Conservation (phyloP, 2,888 invertebrate species). For the Oligia strigilis region DNA sequence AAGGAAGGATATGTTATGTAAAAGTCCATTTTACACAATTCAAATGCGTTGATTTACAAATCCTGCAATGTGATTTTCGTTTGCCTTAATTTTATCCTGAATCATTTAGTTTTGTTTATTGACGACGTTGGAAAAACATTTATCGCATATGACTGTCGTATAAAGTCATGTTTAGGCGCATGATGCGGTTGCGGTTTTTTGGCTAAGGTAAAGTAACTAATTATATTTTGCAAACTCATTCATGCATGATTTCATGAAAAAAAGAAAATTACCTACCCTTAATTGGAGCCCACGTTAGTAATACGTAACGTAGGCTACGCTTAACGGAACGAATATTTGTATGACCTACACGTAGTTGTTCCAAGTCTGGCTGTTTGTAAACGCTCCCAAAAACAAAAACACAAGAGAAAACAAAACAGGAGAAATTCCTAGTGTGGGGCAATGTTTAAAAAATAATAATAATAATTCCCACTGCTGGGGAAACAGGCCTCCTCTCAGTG, state of each 20-base stretch:
- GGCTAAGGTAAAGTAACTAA: neutral
- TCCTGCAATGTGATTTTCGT: slow-evolving; percentile 7
- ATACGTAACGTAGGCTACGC: neutral
- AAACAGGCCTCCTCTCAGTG: too few relatives aligned
- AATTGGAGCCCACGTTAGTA: neutral
- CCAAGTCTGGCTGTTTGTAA: too few relatives aligned
- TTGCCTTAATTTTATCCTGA: slow-evolving; percentile 27
- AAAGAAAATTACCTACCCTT: neutral
- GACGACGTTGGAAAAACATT: slow-evolving; percentile 48
- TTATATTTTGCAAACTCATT: slow-evolving; percentile 7
- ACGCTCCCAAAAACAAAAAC: too few relatives aligned
- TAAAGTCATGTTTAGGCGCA: neutral
- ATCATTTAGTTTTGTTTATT: slow-evolving; percentile 16
- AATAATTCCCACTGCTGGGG: too few relatives aligned
- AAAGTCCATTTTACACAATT: slow-evolving; percentile 7
- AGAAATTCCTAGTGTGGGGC: too few relatives aligned
- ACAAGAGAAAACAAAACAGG: too few relatives aligned
- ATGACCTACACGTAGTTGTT: too few relatives aligned
- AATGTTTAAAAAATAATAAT: too few relatives aligned
- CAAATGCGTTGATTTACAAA: slow-evolving; percentile 8
- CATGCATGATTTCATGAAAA: neutral
- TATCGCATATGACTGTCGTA: neutral
- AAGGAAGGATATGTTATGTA: neutral
- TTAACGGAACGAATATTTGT: too few relatives aligned
- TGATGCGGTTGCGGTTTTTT: slow-evolving; percentile 1